Percentiles rank a stretch among this genome's conserved stretches.
Conservation (phyloP, 2,888 invertebrate genomes). For the Phania funesta region DNA sequence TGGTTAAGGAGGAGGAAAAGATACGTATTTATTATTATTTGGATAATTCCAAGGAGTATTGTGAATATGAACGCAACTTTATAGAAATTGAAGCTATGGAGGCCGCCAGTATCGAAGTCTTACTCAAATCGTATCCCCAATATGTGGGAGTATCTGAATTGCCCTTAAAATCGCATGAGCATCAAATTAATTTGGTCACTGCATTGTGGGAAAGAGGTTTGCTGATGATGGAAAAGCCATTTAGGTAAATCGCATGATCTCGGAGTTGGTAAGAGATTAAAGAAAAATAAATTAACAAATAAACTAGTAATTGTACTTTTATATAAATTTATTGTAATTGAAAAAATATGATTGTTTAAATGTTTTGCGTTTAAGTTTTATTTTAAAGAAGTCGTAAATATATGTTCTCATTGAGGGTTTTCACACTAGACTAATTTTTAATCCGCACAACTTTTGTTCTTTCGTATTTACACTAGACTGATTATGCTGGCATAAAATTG, state of each 20-base stretch:
- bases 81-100: constrained; percentile 87
- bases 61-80: constrained; percentile 88
- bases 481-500: too few species aligned
- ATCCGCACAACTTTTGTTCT: too few species aligned
- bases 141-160: constrained; percentile 87
- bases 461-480: too few species aligned
- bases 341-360: too few species aligned
- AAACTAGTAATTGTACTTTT: too few species aligned
- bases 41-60: constrained; percentile 93
- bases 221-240: constrained; percentile 83
- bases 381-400: too few species aligned
- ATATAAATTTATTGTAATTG: too few species aligned
- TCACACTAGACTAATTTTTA: too few species aligned
- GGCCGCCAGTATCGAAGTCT: constrained; percentile 85
- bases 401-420: too few species aligned
- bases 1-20: constrained; percentile 84
- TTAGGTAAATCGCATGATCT: constrained; percentile 66
- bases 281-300: constrained; percentile 34
- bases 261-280: not conserved
- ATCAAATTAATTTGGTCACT: constrained; percentile 85
- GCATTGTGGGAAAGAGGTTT: constrained; percentile 92
- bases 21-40: constrained; percentile 89
- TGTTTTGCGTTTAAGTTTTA: too few species aligned
- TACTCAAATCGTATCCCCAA: constrained; percentile 88
- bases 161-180: constrained; percentile 84